These are phyloP conservation scores for Montipora capricornis DNA, from an alignment of 64 coral and sea anemone genomes.

Conservation along the genomic window DNA sequence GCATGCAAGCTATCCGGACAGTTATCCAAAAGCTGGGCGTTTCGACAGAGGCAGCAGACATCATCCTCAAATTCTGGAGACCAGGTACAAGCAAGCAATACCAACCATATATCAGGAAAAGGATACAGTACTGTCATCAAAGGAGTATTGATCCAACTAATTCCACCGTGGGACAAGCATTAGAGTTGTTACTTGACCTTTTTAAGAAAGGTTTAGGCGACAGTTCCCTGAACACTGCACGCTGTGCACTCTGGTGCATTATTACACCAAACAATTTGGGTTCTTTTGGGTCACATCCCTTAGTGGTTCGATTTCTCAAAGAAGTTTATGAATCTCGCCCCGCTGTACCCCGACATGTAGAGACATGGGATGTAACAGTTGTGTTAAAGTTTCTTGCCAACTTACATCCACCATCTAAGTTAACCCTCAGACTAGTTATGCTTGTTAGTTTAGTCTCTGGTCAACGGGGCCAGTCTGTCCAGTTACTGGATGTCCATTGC, in stretches of 20 bases:
- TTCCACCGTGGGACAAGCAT: not conserved
- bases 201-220: conserved; percentile 30
- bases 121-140: not conserved
- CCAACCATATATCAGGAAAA: not conserved
- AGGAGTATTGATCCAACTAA: not conserved
- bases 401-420: conserved; percentile 3
- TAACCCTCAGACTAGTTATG: not conserved
- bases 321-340: not conserved
- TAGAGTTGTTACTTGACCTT: conserved; percentile 1
- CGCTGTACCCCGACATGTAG: not conserved
- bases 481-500: conserved; percentile 12
- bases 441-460: not conserved
- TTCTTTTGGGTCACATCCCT: not conserved
- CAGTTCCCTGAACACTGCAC: conserved; percentile 7
- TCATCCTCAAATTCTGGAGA: not conserved
- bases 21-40: not conserved
- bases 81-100: not conserved
- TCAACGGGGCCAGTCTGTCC: conserved; percentile 11
- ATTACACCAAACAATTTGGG: not conserved
- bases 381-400: conserved; percentile 6
- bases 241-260: conserved; percentile 20
- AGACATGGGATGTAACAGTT: conserved; percentile 3
- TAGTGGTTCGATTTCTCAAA: not conserved
- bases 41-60: not conserved
- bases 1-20: conserved; percentile 56